These are phyloP conservation scores for Galeruca laticollis DNA, from an alignment of 2,888 invertebrate species.

Conservation along the genomic window DNA sequence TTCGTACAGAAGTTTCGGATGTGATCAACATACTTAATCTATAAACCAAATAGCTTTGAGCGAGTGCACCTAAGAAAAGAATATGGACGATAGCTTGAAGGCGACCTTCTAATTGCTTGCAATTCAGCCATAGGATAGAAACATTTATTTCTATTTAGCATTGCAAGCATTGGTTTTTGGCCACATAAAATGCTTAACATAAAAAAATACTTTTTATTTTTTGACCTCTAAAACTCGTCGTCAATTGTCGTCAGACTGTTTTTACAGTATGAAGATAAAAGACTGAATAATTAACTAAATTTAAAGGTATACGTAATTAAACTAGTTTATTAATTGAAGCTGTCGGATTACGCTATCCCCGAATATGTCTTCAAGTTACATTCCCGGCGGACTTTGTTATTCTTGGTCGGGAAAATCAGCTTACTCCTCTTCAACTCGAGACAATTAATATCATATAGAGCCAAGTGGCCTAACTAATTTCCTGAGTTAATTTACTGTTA, in stretches of 20 bases:
- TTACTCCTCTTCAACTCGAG: constrained; percentile 22
- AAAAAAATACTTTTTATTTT: neutral
- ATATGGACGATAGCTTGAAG: too few species aligned
- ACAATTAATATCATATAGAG: constrained; percentile 31
- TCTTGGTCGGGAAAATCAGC: constrained; percentile 29
- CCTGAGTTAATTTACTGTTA: constrained; percentile 16
- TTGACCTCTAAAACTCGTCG: neutral
- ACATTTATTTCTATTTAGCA: too few species aligned
- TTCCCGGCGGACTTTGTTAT: constrained; percentile 28
- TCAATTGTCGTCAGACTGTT: neutral
- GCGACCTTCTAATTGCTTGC: too few species aligned
- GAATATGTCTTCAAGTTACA: neutral
- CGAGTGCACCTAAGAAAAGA: too few species aligned
- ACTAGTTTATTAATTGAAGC: neutral
- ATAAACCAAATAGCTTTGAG: too few species aligned
- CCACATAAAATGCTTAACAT: neutral
- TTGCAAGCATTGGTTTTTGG: too few species aligned
- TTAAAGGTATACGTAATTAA: neutral
- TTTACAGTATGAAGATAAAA: neutral
- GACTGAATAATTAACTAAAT: too few species aligned
- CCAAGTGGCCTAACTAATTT: constrained; percentile 33
- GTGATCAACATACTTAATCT: too few species aligned
- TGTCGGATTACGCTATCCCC: neutral
- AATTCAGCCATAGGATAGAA: too few species aligned
- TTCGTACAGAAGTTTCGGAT: too few species aligned